Evolutionary conservation across 2,797 vertebrate genomes (phyloP).

Genomic region (Parotocinclus haroldoi): DNA sequence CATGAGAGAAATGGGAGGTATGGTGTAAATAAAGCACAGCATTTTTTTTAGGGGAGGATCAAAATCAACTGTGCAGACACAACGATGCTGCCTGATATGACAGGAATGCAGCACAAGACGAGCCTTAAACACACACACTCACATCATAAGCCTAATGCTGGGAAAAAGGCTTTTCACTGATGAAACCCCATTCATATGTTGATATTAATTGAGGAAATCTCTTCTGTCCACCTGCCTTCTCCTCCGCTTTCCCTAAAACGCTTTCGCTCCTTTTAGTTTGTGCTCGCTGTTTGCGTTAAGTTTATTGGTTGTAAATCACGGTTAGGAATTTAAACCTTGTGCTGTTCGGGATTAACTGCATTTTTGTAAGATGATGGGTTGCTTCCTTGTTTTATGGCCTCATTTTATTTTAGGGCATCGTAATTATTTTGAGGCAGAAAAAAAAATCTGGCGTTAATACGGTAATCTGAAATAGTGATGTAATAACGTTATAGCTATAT

Average conservation of each 20-base stretch:
- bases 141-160: not conserved
- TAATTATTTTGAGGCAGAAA: too few relatives aligned
- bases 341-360: too few relatives aligned
- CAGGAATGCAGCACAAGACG: conserved; percentile 32
- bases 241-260: not conserved
- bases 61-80: conserved; percentile 30
- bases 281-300: too few relatives aligned
- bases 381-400: too few relatives aligned
- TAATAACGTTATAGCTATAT: too few relatives aligned
- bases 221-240: not conserved
- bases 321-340: too few relatives aligned
- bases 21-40: conserved; percentile 1
- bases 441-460: too few relatives aligned
- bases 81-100: conserved; percentile 19
- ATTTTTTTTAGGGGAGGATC: conserved; percentile 27
- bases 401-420: too few relatives aligned
- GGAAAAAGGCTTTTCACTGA: conserved; percentile 5
- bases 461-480: too few relatives aligned
- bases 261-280: too few relatives aligned
- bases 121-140: conserved; percentile 8
- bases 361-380: too few relatives aligned
- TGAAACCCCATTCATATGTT: not conserved
- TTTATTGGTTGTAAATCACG: too few relatives aligned
- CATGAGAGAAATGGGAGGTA: not conserved
- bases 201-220: not conserved